Percentiles rank a stretch among this genome's conserved stretches.
Conservation (phyloP, 2,113 vertebrate genomes). For the Trochalopteron elliotii region DNA sequence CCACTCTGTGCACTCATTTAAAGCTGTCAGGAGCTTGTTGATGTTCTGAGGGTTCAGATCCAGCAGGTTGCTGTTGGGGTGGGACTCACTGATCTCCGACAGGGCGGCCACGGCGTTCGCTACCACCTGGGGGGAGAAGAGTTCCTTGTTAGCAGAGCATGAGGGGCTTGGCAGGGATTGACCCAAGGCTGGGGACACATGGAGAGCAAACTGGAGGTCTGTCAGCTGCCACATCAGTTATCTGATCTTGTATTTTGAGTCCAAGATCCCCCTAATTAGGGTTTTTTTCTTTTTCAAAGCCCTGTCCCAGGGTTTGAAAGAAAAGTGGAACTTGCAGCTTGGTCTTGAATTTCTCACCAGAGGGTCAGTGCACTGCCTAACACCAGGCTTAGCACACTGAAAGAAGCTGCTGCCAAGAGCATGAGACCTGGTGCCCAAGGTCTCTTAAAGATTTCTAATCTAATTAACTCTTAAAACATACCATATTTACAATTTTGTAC, state of each 20-base stretch:
- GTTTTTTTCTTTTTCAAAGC: no score
- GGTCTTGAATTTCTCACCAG: no score
- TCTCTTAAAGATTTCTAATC: no score
- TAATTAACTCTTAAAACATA: no score
- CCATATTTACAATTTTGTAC: no score
- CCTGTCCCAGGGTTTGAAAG: no score
- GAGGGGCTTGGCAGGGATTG: background rate
- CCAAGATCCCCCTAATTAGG: no score
- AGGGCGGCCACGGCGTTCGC: slow-evolving; percentile 96
- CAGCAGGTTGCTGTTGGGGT: slow-evolving; percentile 98
- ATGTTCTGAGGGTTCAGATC: slow-evolving; percentile 99
- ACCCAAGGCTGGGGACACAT: background rate
- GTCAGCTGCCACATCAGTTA: background rate
- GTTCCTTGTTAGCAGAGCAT: background rate
- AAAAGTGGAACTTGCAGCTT: no score
- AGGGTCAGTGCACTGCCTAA: no score
- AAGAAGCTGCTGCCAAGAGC: no score
- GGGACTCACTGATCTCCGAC: slow-evolving; percentile 97
- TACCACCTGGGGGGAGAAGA: slow-evolving; percentile 82
- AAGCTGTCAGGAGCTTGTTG: slow-evolving; percentile 95
- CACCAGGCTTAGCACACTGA: no score
- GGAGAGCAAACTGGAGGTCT: background rate
- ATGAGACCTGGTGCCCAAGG: no score
- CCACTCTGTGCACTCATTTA: slow-evolving; percentile 98
- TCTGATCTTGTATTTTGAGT: background rate